These are phyloP conservation scores for Proterorhinus semilunaris DNA, from an alignment of 2,113 vertebrate species.

Conservation along the genomic window DNA sequence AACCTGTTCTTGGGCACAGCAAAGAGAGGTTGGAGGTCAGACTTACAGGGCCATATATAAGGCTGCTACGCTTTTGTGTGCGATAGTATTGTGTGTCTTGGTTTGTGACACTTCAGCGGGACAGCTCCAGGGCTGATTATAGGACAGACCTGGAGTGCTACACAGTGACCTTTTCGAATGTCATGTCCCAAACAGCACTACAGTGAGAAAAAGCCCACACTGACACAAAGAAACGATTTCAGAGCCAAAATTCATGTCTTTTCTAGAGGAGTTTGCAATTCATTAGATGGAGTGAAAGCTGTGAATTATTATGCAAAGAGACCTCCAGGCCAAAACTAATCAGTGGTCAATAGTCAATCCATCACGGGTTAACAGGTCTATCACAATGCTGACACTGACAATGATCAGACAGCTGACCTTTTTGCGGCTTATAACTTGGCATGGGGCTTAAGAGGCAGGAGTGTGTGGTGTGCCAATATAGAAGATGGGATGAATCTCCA, in stretches of 20 bases:
- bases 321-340: conserved; percentile 32
- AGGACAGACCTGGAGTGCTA: conserved; percentile 26
- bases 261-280: neutral
- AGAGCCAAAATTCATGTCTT: neutral
- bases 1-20: conserved; percentile 32
- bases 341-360: conserved; percentile 60
- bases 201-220: conserved; percentile 46
- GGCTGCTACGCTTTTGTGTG: conserved; percentile 15
- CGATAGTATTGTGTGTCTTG: conserved; percentile 32
- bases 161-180: conserved; percentile 59
- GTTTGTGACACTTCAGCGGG: conserved; percentile 26
- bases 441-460: conserved; percentile 40
- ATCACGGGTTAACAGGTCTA: conserved; percentile 58
- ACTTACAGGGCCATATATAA: conserved; percentile 26
- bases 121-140: conserved; percentile 49
- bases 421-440: conserved; percentile 64
- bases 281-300: conserved; percentile 10
- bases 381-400: conserved; percentile 68
- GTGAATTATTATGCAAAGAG: conserved; percentile 16
- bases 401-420: conserved; percentile 72
- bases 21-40: conserved; percentile 31
- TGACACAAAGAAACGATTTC: conserved; percentile 23
- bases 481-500: conserved; percentile 57
- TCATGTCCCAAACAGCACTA: conserved; percentile 43
- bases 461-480: conserved; percentile 15